A percentile compares a stretch with the other conserved stretches of the same genome.
phyloP scores from a whole-genome alignment of 2,113 vertebrate genomes.

The Calidris pygmaea region DNA sequence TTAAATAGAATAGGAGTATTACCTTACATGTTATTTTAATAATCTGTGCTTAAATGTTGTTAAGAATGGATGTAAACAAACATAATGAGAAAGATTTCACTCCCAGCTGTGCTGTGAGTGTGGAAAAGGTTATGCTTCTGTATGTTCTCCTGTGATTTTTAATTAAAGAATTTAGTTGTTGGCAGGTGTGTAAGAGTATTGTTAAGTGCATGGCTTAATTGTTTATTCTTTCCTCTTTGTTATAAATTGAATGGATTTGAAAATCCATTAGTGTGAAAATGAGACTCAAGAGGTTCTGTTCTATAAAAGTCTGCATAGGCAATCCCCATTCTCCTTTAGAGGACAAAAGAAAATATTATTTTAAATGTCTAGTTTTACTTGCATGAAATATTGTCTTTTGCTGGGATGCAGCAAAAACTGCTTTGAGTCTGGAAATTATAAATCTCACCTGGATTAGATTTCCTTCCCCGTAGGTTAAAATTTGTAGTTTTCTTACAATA shows the following conservation, averaged over 20 bases:
- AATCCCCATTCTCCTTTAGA: slow-evolving; percentile 31
- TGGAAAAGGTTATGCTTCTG: slow-evolving; percentile 42
- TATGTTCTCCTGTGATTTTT: slow-evolving; percentile 64
- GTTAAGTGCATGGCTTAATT: slow-evolving; percentile 68
- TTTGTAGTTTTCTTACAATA: neutral
- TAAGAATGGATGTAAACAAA: neutral
- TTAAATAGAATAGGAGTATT: neutral
- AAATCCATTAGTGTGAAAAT: slow-evolving; percentile 69
- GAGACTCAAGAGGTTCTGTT: slow-evolving; percentile 59
- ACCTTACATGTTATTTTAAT: neutral
- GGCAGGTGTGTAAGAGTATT: slow-evolving; percentile 67
- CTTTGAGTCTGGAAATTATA: neutral
- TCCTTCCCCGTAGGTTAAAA: neutral
- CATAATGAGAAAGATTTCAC: slow-evolving; percentile 19
- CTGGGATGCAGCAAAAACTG: neutral
- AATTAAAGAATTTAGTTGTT: slow-evolving; percentile 70
- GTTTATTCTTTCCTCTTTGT: slow-evolving; percentile 71
- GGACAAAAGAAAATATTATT: slow-evolving; percentile 51
- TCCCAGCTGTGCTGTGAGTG: neutral
- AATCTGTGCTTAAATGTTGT: neutral
- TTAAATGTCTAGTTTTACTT: slow-evolving; percentile 48
- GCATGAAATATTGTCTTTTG: neutral
- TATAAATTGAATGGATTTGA: slow-evolving; percentile 64
- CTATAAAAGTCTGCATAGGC: slow-evolving; percentile 9
- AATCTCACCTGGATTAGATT: neutral